A percentile compares a stretch with the other conserved stretches of the same genome.
Conservation (phyloP, 1,140 invertebrate genomes). For the Branchinecta lindahli region DNA sequence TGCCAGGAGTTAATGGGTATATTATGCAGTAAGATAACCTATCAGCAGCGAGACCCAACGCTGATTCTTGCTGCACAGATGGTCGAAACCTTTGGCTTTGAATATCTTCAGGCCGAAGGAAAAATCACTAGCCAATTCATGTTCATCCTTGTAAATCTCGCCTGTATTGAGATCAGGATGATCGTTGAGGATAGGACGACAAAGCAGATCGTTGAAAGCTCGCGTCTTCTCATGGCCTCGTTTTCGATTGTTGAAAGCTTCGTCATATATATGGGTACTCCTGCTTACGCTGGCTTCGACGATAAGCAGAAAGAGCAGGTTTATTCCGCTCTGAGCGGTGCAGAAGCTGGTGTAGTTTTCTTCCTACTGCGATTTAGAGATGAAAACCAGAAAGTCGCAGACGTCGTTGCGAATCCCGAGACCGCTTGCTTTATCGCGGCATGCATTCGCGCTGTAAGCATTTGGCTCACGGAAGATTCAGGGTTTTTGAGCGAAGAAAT, state of each 20-base stretch:
- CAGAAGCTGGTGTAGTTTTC: constrained; percentile 62
- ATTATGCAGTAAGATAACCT: constrained; percentile 65
- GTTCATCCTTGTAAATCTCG: constrained; percentile 62
- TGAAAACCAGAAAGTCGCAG: constrained; percentile 17
- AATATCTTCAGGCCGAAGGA: constrained; percentile 54
- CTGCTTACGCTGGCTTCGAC: constrained; percentile 57
- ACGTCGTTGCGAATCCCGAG: neutral
- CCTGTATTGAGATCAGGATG: constrained; percentile 82
- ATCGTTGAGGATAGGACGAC: constrained; percentile 64
- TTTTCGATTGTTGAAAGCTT: constrained; percentile 67
- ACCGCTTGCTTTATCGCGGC: constrained; percentile 48
- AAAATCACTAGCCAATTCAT: constrained; percentile 54
- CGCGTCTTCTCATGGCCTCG: constrained; percentile 52
- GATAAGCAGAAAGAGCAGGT: constrained; percentile 76
- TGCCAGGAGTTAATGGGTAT: constrained; percentile 41
- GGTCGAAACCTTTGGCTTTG: constrained; percentile 62
- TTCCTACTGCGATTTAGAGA: constrained; percentile 46
- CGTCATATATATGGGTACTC: constrained; percentile 59
- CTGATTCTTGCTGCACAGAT: constrained; percentile 61
- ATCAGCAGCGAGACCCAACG: constrained; percentile 70
- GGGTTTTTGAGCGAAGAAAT: constrained; percentile 69
- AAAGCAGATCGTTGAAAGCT: constrained; percentile 52
- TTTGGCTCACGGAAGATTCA: constrained; percentile 81
- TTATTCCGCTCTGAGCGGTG: constrained; percentile 74
- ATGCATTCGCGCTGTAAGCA: constrained; percentile 60